Evolutionary conservation across 2,797 vertebrate genomes (phyloP).

Genomic region (Micrastur ruficollis): DNA sequence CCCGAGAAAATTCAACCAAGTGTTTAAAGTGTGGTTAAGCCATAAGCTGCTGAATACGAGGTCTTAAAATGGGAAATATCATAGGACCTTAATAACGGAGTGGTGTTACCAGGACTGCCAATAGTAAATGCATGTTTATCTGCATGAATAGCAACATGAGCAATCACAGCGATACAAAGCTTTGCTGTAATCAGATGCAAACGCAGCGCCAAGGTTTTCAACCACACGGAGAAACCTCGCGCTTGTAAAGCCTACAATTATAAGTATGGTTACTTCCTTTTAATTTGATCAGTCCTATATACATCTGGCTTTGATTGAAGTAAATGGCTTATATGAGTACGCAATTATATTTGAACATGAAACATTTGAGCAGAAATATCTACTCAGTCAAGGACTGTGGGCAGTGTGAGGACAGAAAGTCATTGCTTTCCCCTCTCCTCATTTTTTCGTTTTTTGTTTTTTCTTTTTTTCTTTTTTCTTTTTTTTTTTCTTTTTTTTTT

Average conservation of each 20-base stretch:
- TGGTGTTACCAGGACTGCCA: not conserved
- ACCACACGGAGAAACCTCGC: not conserved
- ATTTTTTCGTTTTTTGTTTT: not conserved
- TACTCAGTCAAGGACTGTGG: not conserved
- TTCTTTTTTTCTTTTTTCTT: no score
- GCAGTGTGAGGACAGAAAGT: not conserved
- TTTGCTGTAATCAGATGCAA: constrained; percentile 22
- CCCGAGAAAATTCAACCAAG: not conserved
- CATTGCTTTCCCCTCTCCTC: not conserved
- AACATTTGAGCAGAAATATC: not conserved
- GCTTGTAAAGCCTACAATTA: constrained; percentile 30
- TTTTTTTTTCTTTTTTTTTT: not conserved
- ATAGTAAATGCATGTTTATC: constrained; percentile 7
- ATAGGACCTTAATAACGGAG: constrained; percentile 1
- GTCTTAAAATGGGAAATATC: constrained; percentile 42
- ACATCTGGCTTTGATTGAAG: constrained; percentile 44
- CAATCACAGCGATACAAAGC: constrained; percentile 10
- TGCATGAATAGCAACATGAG: constrained; percentile 15
- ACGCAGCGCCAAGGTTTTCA: not conserved
- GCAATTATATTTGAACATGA: not conserved
- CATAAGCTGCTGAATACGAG: constrained; percentile 12
- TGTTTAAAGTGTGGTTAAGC: constrained; percentile 10
- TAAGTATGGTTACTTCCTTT: constrained; percentile 29
- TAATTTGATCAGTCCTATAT: constrained; percentile 18
- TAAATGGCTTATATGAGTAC: not conserved